These are phyloP conservation scores for Euphydryas editha DNA, from an alignment of 2,888 invertebrate species.

Conservation along the genomic window DNA sequence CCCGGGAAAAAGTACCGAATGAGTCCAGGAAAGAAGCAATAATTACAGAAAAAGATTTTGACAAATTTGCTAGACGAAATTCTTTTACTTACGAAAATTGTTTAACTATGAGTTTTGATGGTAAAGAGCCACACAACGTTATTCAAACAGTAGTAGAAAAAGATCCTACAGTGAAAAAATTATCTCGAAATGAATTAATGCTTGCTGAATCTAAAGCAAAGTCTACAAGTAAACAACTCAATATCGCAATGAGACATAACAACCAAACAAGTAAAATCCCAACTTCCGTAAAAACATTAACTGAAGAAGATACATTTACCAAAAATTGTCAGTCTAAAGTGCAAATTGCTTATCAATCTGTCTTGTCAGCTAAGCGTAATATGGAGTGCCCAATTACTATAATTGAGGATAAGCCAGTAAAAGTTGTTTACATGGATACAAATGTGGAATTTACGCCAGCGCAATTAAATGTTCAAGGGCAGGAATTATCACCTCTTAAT, in stretches of 20 bases:
- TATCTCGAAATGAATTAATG: constrained; percentile 58
- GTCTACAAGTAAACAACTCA: constrained; percentile 54
- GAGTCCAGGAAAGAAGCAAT: constrained; percentile 62
- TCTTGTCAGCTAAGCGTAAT: constrained; percentile 69
- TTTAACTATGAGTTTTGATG: constrained; percentile 67
- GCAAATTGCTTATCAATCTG: constrained; percentile 73
- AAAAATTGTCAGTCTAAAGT: constrained; percentile 72
- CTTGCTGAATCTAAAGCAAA: constrained; percentile 59
- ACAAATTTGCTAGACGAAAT: constrained; percentile 75
- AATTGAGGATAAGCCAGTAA: constrained; percentile 78
- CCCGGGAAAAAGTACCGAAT: constrained; percentile 57
- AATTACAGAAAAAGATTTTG: constrained; percentile 78
- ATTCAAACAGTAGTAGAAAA: constrained; percentile 65
- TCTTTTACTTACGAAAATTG: constrained; percentile 73
- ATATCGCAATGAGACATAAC: constrained; percentile 48
- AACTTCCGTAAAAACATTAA: constrained; percentile 46
- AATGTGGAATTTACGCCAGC: constrained; percentile 58
- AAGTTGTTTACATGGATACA: constrained; percentile 72
- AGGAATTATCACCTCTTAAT: constrained; percentile 66
- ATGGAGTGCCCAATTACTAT: constrained; percentile 68
- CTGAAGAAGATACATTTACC: constrained; percentile 55
- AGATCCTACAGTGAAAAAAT: constrained; percentile 55
- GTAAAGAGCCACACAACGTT: constrained; percentile 63
- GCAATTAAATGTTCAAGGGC: constrained; percentile 67
- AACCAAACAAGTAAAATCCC: constrained; percentile 52